phyloP scores from a whole-genome alignment of 2,113 vertebrate genomes.

The Emberiza fucata region DNA sequence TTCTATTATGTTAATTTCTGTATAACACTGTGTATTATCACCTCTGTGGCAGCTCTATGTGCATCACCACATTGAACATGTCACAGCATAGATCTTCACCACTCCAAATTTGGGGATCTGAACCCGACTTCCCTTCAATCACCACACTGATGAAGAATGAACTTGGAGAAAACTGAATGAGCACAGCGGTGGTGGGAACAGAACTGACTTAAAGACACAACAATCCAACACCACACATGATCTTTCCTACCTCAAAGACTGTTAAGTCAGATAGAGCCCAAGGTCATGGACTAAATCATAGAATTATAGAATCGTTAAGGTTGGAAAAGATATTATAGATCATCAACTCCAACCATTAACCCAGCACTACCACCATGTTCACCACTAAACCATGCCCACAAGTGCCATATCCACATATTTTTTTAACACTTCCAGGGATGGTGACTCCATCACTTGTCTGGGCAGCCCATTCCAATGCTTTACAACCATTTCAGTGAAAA shows the following conservation, averaged over 20 bases:
- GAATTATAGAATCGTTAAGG: neutral
- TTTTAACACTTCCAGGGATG: neutral
- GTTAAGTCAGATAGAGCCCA: neutral
- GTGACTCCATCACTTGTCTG: neutral
- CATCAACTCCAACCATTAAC: neutral
- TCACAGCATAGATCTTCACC: neutral
- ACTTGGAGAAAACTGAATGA: neutral
- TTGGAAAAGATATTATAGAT: neutral
- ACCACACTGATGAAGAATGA: neutral
- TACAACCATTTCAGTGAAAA: neutral
- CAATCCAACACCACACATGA: neutral
- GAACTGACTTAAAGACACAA: neutral
- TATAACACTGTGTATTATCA: neutral
- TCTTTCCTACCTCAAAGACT: neutral
- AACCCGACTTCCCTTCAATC: neutral
- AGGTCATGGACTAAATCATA: neutral
- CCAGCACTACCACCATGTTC: neutral
- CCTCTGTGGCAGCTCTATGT: neutral
- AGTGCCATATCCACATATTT: neutral
- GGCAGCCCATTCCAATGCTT: neutral
- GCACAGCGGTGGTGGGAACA: neutral
- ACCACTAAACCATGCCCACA: neutral
- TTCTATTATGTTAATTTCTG: neutral
- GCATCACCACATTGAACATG: neutral
- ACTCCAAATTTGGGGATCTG: neutral